Evolutionary conservation across 2,113 vertebrate species (phyloP), one percentile per base, ranked within the genome.

Genomic region (Mastomys natalensis): DNA sequence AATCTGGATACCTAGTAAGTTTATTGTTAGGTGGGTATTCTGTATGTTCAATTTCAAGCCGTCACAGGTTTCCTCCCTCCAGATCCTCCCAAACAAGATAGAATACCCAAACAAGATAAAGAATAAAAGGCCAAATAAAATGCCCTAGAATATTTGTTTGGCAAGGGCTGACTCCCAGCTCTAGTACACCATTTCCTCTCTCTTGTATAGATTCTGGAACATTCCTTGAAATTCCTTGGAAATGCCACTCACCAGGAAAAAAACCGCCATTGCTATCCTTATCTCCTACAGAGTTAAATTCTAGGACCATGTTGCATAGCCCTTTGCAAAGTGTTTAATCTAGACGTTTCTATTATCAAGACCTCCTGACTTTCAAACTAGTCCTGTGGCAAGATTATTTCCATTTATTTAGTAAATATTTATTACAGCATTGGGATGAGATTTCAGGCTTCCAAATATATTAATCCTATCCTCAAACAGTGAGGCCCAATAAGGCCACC

Each of bases 391-490:
- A 58, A 64, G 22, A 70, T 87, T 31, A 89, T 88, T 87, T 70
- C 81, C 89, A 89, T 62, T 88, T 19, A 40, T 22, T 60, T 48
- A 92, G 48, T 70, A 93, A 94, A 74, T 90, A 87, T 87, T 96
- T 95, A 85, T 82, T 64, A 84, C 55, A 87, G 73, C 70, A 26
- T 45, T 22, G 55, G 45, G 87, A 51, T 76, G 34, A 51, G 43
- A 89, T 74, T 76, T 96, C 7, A 37, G 62, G 85, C 81, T 94
- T 97, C 82, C 80, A 94, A 64, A 93, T 60, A 62, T 26, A 53
- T 78, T 80, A 90, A 80, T 58, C 70, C 45, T 90, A 6, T 53
- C 92, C 86, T 90, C 64, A 90, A 93, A 94, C 22, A 90, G 37
- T n/a, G 29, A 31, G 81, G 72, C 87, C 77, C 43, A 45, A 34